phyloP scores from a whole-genome alignment of 1,140 invertebrate species.

The Megalopta genalis region DNA sequence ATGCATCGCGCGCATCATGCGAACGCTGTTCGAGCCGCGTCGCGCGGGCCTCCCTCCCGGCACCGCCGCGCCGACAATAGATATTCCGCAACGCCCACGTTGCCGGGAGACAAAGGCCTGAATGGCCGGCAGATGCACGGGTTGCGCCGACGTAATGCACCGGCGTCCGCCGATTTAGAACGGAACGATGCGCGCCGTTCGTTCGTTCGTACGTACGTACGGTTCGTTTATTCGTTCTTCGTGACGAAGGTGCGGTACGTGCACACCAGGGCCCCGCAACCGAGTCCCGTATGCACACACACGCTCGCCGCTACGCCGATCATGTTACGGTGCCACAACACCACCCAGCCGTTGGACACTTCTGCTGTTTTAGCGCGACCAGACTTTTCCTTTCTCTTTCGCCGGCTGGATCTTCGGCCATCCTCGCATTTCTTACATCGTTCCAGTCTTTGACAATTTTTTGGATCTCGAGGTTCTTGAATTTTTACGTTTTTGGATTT shows the following conservation, averaged over 20 bases:
- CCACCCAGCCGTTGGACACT: no score
- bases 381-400: no score
- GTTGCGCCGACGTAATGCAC: conserved; percentile 51
- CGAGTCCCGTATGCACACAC: not conserved
- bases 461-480: no score
- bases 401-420: no score
- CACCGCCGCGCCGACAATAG: conserved; percentile 57
- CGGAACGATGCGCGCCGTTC: conserved; percentile 44
- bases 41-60: no score
- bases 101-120: conserved; percentile 63
- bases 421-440: no score
- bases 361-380: no score
- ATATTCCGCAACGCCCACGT: conserved; percentile 66
- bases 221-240: conserved; percentile 64
- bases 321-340: no score
- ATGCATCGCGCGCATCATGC: conserved; percentile 42
- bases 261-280: conserved; percentile 37
- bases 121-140: conserved; percentile 59
- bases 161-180: conserved; percentile 65
- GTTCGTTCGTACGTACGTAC: conserved; percentile 27
- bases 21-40: conserved; percentile 17
- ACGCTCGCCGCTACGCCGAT: not conserved
- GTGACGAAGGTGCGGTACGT: conserved; percentile 67
- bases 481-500: no score
- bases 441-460: no score